Base-by-base conservation (phyloP, 1,140 invertebrate species). In the Sitobion miscanthi region DNA sequence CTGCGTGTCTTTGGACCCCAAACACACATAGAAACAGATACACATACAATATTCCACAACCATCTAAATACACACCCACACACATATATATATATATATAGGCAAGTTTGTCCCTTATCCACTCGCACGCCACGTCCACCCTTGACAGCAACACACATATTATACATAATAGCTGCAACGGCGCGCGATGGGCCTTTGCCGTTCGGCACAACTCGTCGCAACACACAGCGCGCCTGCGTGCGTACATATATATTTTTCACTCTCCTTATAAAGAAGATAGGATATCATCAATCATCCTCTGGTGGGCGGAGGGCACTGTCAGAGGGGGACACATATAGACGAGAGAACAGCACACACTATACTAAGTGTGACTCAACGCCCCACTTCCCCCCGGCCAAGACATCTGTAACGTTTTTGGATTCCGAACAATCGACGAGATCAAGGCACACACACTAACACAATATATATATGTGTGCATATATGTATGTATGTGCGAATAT, bases 401-500 rank as follows among this genome's bases (percentile, higher is more conserved):
- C 85, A 87, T 87, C 85, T 87, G 85, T 45, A 49, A 49, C 85
- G 45, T 87, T 87, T 87, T 87, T n/a, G 25, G 85, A 87, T 87
- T 49, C 23, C 38, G 83, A 47, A 86, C 83, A 25, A 86, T 47
- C 42, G 83, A 86, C 85, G 45, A 23, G 23, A 85, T 25, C 42
- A 85, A 25, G 35, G 45, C 21, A 30, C 42, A 85, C 42, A 85
- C 82, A 83, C 35, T 42, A 7, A 38, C 35, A 82, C 52, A 62
- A 14, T 30, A 62, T 62, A 62, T 6, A 0, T 57, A 23, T 54
- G 4, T 57, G 6, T 57, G 21, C 23, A 52, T 57, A 23, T 57
- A 5, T 52, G 49, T 52, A 52, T 17, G 49, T 52, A 52, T 52
- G 49, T 30, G 25, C 30, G 7, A n/a, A 69, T n/a, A 5, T 69